Evolutionary conservation across 2,113 vertebrate genomes (phyloP).

Genomic region (Tragelaphus strepsiceros): DNA sequence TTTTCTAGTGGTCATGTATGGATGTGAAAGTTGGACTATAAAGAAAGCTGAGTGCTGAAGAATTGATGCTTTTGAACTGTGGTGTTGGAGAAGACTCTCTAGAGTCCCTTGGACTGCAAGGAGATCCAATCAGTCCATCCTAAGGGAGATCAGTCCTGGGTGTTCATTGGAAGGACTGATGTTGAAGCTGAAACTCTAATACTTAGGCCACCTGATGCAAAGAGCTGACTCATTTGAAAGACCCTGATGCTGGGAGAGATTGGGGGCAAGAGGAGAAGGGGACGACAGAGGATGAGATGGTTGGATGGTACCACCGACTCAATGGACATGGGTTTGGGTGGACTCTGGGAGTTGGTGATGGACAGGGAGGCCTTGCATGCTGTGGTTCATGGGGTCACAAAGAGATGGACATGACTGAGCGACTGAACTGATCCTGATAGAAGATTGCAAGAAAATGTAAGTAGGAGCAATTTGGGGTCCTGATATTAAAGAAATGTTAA

Average conservation of each 20-base stretch:
- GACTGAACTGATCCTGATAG: neutral
- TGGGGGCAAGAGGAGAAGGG: neutral
- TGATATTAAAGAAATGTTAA: neutral
- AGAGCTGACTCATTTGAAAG: neutral
- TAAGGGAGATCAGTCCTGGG: neutral
- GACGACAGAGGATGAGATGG: neutral
- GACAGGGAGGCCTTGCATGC: neutral
- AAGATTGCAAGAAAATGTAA: neutral
- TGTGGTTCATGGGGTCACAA: accelerated
- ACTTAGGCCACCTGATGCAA: accelerated
- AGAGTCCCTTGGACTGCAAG: neutral
- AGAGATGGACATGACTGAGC: neutral
- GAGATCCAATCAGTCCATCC: neutral
- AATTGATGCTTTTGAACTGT: neutral
- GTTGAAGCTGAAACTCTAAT: neutral
- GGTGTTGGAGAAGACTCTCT: neutral
- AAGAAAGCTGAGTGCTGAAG: neutral
- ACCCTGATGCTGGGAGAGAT: neutral
- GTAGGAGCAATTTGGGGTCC: neutral
- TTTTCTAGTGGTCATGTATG: neutral
- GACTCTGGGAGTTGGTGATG: neutral
- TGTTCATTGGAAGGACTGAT: neutral
- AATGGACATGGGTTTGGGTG: neutral
- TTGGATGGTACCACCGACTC: neutral
- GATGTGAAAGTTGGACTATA: neutral